Percentiles rank a stretch among this genome's conserved stretches.
phyloP scores from a whole-genome alignment of 1,140 invertebrate species.

The Melitaea cinxia region DNA sequence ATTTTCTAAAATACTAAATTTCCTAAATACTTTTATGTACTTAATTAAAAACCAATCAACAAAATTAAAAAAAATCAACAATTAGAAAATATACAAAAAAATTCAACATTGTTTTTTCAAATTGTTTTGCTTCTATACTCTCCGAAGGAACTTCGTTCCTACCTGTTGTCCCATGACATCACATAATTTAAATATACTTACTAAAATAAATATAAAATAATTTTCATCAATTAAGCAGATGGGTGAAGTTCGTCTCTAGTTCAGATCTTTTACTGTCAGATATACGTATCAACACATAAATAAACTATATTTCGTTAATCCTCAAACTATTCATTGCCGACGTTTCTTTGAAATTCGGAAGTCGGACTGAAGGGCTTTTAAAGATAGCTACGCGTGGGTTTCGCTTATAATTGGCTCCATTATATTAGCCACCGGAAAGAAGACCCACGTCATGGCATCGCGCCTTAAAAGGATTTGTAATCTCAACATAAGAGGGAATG shows the following conservation, averaged over 20 bases:
- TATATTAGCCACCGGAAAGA: constrained; percentile 68
- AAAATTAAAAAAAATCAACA: too few species aligned
- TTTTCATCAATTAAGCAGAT: too few species aligned
- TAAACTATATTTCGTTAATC: constrained; percentile 68
- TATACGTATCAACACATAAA: constrained; percentile 37
- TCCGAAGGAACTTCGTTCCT: too few species aligned
- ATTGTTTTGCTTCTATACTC: too few species aligned
- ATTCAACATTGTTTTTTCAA: too few species aligned
- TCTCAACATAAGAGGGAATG: constrained; percentile 33
- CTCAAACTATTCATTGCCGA: constrained; percentile 48
- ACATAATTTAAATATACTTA: too few species aligned
- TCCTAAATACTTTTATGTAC: too few species aligned
- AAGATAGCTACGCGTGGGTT: constrained; percentile 49
- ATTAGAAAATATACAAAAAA: too few species aligned
- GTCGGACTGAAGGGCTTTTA: constrained; percentile 54
- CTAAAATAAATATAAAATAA: constrained; percentile 31
- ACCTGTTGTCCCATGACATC: too few species aligned
- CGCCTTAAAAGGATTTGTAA: constrained; percentile 71
- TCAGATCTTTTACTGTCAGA: constrained; percentile 28
- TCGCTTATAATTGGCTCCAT: constrained; percentile 75
- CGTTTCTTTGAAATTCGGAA: constrained; percentile 76
- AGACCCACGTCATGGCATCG: constrained; percentile 64
- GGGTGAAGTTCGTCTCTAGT: too few species aligned
- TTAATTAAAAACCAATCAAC: too few species aligned
- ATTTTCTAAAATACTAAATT: too few species aligned